Evolutionary conservation across 1,140 invertebrate genomes (phyloP).

Genomic region (Platorchestia sp.): DNA sequence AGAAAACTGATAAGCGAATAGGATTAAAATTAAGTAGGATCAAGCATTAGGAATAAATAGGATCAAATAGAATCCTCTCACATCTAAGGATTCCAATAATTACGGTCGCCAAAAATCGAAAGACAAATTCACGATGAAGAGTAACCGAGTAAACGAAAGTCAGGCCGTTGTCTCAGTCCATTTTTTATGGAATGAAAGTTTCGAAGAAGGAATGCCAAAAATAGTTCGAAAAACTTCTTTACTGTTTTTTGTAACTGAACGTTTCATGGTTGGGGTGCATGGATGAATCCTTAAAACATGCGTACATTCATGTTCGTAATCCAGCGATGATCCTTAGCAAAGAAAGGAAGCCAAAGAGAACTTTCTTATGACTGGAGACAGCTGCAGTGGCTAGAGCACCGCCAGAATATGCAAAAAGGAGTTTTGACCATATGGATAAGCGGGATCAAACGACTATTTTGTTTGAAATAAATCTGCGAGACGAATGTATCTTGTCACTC

Average conservation of each 20-base stretch:
- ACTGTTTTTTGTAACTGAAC: not conserved
- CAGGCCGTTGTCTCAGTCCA: not conserved
- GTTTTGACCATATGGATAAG: conserved; percentile 21
- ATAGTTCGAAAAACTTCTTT: not conserved
- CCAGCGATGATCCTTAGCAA: not conserved
- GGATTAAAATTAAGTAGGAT: not conserved
- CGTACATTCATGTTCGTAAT: not conserved
- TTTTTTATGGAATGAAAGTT: not conserved
- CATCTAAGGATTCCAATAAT: not conserved
- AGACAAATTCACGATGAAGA: not conserved
- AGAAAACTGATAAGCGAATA: not conserved
- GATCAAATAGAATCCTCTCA: not conserved
- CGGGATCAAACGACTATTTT: conserved; percentile 41
- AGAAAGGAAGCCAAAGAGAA: not conserved
- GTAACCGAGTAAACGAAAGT: not conserved
- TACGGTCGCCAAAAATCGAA: not conserved
- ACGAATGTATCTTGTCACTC: conserved; percentile 43
- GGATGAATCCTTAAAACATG: not conserved
- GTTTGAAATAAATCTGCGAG: conserved; percentile 32
- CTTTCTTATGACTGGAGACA: not conserved
- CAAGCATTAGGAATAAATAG: not conserved
- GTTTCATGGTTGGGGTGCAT: not conserved
- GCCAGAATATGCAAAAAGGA: conserved; percentile 16
- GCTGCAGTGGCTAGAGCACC: not conserved
- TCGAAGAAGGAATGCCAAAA: not conserved